These are phyloP conservation scores for Papilio helenus DNA, from an alignment of 1,140 invertebrate genomes.

Conservation along the genomic window DNA sequence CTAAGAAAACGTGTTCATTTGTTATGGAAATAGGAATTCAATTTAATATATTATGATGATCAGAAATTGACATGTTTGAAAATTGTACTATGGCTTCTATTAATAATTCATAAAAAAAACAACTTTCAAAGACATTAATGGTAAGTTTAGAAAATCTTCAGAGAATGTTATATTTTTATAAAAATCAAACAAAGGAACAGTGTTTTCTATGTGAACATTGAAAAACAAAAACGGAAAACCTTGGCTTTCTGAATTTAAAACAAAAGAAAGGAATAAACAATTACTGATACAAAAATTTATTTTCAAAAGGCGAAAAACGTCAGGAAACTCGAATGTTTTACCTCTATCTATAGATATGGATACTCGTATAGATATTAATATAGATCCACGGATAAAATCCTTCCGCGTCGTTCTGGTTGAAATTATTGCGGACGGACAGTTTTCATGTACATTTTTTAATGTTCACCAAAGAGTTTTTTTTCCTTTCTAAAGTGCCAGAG, in stretches of 20 bases:
- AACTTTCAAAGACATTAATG: no score
- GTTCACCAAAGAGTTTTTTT: neutral
- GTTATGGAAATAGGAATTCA: neutral
- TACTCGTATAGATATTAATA: neutral
- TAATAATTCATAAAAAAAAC: no score
- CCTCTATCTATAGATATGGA: neutral
- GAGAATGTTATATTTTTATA: neutral
- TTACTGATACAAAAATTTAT: constrained; percentile 2
- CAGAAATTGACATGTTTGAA: neutral
- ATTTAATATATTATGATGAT: neutral
- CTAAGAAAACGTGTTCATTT: neutral
- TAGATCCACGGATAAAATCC: constrained; percentile 3
- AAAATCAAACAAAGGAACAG: neutral
- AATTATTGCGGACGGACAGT: neutral
- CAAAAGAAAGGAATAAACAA: constrained; percentile 31
- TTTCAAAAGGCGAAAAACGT: neutral
- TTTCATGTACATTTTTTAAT: constrained; percentile 1
- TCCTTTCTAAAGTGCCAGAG: neutral
- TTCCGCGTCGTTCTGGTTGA: no score
- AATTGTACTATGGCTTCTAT: neutral
- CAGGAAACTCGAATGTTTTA: neutral
- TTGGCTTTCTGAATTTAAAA: neutral
- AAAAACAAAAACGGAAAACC: neutral
- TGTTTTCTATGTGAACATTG: neutral
- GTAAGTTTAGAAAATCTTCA: neutral